Percentiles rank a stretch among this genome's conserved stretches.
Conservation (phyloP, 2,888 invertebrate species). For the Salpingus planirostris region DNA sequence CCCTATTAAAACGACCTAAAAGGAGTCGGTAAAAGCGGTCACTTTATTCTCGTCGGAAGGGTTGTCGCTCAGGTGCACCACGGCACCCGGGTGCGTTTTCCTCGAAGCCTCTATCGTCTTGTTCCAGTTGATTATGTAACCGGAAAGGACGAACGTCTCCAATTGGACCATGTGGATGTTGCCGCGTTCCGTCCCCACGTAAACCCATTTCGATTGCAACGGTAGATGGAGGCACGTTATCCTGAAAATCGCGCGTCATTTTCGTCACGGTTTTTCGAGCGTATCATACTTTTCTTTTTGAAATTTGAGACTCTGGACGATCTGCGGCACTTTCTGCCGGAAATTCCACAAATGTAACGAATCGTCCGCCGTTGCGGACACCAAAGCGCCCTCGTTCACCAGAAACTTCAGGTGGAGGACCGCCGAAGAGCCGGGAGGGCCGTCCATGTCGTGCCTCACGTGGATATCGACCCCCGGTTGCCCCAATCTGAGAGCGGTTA, state of each 20-base stretch:
- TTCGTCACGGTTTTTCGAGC: too few species aligned
- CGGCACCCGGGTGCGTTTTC: conserved; percentile 93
- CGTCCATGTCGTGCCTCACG: conserved; percentile 70
- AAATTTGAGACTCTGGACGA: conserved; percentile 95
- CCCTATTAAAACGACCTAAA: conserved; percentile 1
- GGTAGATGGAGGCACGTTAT: conserved; percentile 93
- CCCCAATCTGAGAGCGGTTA: conserved; percentile 65
- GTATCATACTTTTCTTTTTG: conserved; percentile 96
- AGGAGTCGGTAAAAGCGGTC: conserved; percentile 25
- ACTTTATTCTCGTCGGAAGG: conserved; percentile 96
- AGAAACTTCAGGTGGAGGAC: conserved; percentile 91
- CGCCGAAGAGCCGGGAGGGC: conserved; percentile 50
- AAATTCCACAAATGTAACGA: conserved; percentile 96
- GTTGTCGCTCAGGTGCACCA: conserved; percentile 94
- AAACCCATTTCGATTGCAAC: conserved; percentile 96
- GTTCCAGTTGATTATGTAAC: conserved; percentile 99
- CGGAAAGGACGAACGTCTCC: conserved; percentile 91
- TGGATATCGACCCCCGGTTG: conserved; percentile 95
- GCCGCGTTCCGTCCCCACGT: conserved; percentile 95
- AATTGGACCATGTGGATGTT: conserved; percentile 97
- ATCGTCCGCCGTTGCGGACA: conserved; percentile 94
- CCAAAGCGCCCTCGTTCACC: conserved; percentile 93
- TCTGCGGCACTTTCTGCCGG: conserved; percentile 85
- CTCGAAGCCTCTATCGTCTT: conserved; percentile 97
- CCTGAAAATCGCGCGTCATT: too few species aligned